Evolutionary conservation across 2,888 invertebrate genomes (phyloP).

Genomic region (Noctua comes): DNA sequence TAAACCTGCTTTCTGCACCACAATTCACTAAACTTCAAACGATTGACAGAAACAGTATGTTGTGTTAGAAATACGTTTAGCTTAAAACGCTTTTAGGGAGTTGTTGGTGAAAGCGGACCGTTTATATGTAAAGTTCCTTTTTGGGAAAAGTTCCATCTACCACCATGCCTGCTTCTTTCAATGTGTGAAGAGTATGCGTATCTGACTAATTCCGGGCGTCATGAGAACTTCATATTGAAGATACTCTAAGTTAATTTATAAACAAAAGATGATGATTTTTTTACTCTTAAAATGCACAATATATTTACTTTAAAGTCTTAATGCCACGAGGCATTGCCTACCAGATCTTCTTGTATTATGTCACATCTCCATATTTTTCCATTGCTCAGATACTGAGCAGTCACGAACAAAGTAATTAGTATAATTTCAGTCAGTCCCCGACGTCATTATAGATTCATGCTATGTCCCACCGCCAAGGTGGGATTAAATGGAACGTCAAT

Average conservation of each 20-base stretch:
- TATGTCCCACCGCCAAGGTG: constrained; percentile 39
- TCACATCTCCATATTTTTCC: constrained; percentile 26
- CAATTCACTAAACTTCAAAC: not conserved
- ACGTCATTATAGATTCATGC: constrained; percentile 66
- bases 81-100: not conserved
- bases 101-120: not conserved
- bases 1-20: not conserved
- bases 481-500: constrained; percentile 53
- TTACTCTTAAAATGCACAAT: not conserved
- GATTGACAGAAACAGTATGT: not conserved
- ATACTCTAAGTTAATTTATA: not conserved
- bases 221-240: not conserved
- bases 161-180: not conserved
- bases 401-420: constrained; percentile 59
- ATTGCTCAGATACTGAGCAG: constrained; percentile 32
- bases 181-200: not conserved
- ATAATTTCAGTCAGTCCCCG: constrained; percentile 56
- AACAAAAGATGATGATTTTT: not conserved
- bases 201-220: not conserved
- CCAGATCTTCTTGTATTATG: not conserved
- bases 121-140: not conserved
- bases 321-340: not conserved
- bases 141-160: too few relatives aligned
- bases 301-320: not conserved
- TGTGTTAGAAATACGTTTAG: not conserved